phyloP scores from a whole-genome alignment of 2,888 invertebrate genomes.

The Trichogramma evanescens region DNA sequence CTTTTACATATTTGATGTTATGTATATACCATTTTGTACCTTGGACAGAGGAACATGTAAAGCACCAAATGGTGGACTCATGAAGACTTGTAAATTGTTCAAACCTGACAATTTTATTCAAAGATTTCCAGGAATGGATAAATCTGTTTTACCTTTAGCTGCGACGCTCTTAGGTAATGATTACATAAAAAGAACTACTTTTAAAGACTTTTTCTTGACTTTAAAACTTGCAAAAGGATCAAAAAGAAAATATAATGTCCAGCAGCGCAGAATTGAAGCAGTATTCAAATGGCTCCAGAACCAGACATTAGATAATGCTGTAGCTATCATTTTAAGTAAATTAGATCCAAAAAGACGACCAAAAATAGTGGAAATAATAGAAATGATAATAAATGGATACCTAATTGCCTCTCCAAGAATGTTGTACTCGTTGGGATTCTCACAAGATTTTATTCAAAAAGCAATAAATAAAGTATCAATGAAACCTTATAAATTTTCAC shows the following conservation, averaged over 20 bases:
- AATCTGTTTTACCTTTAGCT: conserved; percentile 66
- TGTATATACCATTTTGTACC: conserved; percentile 72
- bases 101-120: conserved; percentile 62
- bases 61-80: conserved; percentile 37
- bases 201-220: conserved; percentile 64
- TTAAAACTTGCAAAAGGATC: conserved; percentile 52
- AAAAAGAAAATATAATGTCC: conserved; percentile 50
- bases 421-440: conserved; percentile 53
- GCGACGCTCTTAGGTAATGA: conserved; percentile 86
- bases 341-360: conserved; percentile 54
- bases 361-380: conserved; percentile 54
- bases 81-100: conserved; percentile 65
- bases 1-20: conserved; percentile 81
- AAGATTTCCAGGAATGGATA: conserved; percentile 60
- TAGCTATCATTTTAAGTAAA: conserved; percentile 59
- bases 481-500: conserved; percentile 30
- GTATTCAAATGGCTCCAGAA: conserved; percentile 71
- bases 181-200: conserved; percentile 64
- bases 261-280: conserved; percentile 64
- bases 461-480: conserved; percentile 3
- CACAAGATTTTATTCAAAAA: conserved; percentile 20
- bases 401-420: conserved; percentile 54
- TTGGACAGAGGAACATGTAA: conserved; percentile 50
- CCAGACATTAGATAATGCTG: conserved; percentile 63
- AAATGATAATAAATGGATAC: conserved; percentile 61